Evolutionary conservation across 2,797 vertebrate genomes (phyloP).

Genomic region (Muraenolepis orangiensis): DNA sequence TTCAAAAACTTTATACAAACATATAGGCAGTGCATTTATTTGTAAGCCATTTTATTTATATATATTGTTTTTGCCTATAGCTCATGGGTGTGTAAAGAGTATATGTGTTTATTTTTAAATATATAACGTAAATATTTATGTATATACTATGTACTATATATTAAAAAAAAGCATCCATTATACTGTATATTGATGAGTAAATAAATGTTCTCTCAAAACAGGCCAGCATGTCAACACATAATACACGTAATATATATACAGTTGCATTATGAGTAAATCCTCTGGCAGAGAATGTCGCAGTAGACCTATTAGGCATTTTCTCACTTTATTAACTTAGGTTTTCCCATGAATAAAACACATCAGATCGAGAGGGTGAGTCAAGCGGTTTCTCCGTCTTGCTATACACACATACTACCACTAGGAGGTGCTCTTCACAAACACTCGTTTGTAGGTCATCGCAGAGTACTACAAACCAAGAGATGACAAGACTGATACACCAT

Average conservation of each 20-base stretch:
- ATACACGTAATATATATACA: neutral
- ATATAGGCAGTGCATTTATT: no score
- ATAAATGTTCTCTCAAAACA: neutral
- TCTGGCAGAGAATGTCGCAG: neutral
- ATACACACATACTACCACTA: constrained; percentile 44
- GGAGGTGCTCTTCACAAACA: constrained; percentile 44
- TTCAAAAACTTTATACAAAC: no score
- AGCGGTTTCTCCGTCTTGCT: neutral
- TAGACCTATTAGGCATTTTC: neutral
- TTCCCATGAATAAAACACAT: neutral
- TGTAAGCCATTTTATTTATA: no score
- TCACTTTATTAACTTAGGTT: neutral
- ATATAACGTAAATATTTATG: neutral
- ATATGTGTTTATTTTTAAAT: neutral
- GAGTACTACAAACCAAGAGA: constrained; percentile 7
- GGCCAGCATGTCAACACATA: neutral
- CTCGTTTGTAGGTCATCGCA: constrained; percentile 4
- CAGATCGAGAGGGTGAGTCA: neutral
- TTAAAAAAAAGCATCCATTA: no score
- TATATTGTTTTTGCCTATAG: no score
- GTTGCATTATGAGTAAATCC: neutral
- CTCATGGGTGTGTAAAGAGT: neutral
- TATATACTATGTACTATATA: no score
- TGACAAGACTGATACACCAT: neutral
- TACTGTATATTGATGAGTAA: no score